Base-by-base conservation (phyloP, 2,888 invertebrate species). In the Choristoneura rosaceana region DNA sequence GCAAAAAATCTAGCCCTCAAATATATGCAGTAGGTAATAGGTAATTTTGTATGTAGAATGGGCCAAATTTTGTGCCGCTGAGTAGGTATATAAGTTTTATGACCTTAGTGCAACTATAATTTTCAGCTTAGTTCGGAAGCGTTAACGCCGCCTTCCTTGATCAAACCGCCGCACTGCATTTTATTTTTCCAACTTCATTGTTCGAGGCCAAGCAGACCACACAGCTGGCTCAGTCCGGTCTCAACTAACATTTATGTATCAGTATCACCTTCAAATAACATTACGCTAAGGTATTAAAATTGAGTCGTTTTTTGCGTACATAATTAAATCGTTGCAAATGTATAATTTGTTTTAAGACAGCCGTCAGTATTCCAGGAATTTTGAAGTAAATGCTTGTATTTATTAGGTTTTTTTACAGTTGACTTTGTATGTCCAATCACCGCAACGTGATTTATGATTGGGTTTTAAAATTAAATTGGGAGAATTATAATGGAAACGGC, bases 211-310 rank as follows among this genome's bases (percentile, higher is more conserved):
- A 50, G 68, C 79, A 58, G 68, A 80, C 80, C 80, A 79, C 82
- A 81, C 80, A 79, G 71, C 66, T 70, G 69, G 76, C 69, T 25
- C 65, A 9, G 33, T n/a, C 47, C 63, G 8, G 41, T 55, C 47
- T 14, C 68, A 68, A 15, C 41, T 60, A 67, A 63, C 34, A 71
- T 68, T 67, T 15, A 41, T 62, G 62, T 75, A 75, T 73, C 67
- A 66, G 74, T 77, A 84, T 86, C 87, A 89, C 88, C 90, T 90
- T 87, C 82, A 87, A 84, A 82, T 81, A 84, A 85, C 85, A 84
- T 87, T 86, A 76, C 78, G 45, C 73, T 64, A 41, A 68, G 45
- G 58, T 73, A 68, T 68, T 68, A 68, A 64, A 73, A 63, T 73
- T 15, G 63, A 68, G 68, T 59, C 38, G 59, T 73, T 73, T 71